A percentile compares a stretch with the other conserved stretches of the same genome.
Evolutionary conservation across 2,888 invertebrate species (phyloP).

Genomic region (Agrotis clavis): DNA sequence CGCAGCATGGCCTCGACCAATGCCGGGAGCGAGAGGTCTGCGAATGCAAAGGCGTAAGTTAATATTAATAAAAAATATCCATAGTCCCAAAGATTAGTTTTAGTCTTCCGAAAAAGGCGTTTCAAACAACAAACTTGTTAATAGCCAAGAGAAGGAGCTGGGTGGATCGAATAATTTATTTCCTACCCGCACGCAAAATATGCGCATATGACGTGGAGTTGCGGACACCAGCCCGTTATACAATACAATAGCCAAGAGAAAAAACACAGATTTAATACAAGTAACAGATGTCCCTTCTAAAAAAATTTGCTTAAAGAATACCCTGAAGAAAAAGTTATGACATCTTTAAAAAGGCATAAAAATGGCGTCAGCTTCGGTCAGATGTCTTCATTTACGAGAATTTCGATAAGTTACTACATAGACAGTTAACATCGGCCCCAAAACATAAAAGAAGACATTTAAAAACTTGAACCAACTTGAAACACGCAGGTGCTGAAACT

Average conservation of each 20-base stretch:
- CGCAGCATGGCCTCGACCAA: no score
- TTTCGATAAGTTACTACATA: slow-evolving; percentile 67
- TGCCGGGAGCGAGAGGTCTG: no score
- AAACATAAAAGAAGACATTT: slow-evolving; percentile 64
- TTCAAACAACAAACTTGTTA: not conserved
- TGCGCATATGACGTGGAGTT: no score
- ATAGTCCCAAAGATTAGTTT: not conserved
- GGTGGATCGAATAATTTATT: no score
- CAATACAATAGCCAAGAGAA: not conserved
- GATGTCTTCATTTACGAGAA: slow-evolving; percentile 65
- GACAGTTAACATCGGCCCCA: slow-evolving; percentile 53
- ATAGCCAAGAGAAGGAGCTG: not conserved
- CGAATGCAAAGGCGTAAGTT: not conserved
- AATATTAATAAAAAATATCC: not conserved
- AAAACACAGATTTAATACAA: slow-evolving; percentile 13
- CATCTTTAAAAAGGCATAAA: slow-evolving; percentile 49
- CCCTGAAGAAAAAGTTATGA: slow-evolving; percentile 31
- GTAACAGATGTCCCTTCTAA: slow-evolving; percentile 21
- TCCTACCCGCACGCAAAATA: no score
- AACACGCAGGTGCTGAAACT: slow-evolving; percentile 10
- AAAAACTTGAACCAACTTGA: slow-evolving; percentile 49
- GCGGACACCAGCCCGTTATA: no score
- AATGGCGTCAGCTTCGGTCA: slow-evolving; percentile 52
- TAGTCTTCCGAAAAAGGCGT: not conserved
- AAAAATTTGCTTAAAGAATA: slow-evolving; percentile 33